phyloP scores from a whole-genome alignment of 2,113 vertebrate genomes.

The Spea bombifrons region DNA sequence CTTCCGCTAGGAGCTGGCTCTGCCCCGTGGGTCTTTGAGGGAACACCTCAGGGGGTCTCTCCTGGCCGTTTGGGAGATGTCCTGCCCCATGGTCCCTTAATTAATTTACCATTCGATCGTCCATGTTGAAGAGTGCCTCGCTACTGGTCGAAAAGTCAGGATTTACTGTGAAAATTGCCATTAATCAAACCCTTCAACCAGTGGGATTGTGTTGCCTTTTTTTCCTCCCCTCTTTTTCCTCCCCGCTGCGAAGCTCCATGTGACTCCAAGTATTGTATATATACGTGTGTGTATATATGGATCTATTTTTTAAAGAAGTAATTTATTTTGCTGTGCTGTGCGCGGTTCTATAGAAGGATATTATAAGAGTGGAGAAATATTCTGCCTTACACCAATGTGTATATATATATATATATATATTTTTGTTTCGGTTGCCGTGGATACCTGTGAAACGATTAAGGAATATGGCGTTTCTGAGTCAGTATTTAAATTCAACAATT shows the following conservation, averaged over 20 bases:
- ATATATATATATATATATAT: too few relatives aligned
- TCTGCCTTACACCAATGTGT: not conserved
- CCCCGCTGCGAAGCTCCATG: not conserved
- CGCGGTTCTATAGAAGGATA: constrained; percentile 1
- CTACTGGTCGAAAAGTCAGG: constrained; percentile 17
- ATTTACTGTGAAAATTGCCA: constrained; percentile 31
- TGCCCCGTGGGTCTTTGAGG: too few relatives aligned
- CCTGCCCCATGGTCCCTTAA: too few relatives aligned
- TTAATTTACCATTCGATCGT: too few relatives aligned
- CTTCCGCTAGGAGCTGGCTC: too few relatives aligned
- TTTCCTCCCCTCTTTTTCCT: not conserved
- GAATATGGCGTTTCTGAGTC: not conserved
- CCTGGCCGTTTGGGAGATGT: too few relatives aligned
- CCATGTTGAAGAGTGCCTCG: not conserved
- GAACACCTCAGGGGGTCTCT: too few relatives aligned
- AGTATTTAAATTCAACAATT: constrained; percentile 20
- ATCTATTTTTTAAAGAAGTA: constrained; percentile 29
- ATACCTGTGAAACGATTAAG: not conserved
- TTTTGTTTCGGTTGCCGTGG: not conserved
- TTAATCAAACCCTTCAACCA: too few relatives aligned
- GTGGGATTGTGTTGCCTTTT: not conserved
- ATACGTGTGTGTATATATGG: not conserved
- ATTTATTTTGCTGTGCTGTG: constrained; percentile 20
- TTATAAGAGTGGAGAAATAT: not conserved
- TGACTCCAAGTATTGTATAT: not conserved